A percentile compares a stretch with the other conserved stretches of the same genome.
Conservation (phyloP, 37 sponge, comb jelly and placozoan species). For the Agelas oroides region DNA sequence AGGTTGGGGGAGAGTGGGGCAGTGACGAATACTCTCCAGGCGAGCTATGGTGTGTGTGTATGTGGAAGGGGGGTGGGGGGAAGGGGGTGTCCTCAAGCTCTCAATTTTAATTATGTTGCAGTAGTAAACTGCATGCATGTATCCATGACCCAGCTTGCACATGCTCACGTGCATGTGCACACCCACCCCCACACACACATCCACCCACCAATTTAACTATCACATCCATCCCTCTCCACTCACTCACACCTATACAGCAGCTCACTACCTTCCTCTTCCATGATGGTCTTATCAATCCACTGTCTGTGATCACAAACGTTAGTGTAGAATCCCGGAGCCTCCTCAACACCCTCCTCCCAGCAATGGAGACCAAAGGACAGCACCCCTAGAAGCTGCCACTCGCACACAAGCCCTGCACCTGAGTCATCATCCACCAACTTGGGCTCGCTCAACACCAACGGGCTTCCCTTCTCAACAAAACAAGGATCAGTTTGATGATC, state of each 20-base stretch:
- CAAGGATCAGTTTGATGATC: neutral
- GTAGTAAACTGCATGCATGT: too few relatives aligned
- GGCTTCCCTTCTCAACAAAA: constrained; percentile 2
- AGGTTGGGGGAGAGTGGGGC: constrained; percentile 10
- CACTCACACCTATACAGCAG: too few relatives aligned
- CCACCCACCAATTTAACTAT: too few relatives aligned
- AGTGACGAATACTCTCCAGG: neutral
- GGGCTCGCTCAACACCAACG: neutral
- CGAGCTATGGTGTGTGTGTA: too few relatives aligned
- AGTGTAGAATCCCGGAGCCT: neutral
- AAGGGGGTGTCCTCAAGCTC: too few relatives aligned
- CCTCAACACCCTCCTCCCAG: neutral
- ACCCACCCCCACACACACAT: too few relatives aligned
- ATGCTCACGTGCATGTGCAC: too few relatives aligned
- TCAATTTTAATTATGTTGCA: too few relatives aligned
- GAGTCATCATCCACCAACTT: neutral
- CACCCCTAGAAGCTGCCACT: constrained; percentile 17
- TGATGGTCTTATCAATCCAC: constrained; percentile 5
- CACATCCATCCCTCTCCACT: too few relatives aligned
- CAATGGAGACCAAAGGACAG: constrained; percentile 9
- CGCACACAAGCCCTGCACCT: neutral
- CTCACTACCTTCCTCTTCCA: neutral
- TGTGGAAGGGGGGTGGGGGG: too few relatives aligned
- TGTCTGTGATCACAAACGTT: neutral
- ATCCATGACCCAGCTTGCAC: too few relatives aligned